Evolutionary conservation across 2,797 vertebrate species (phyloP).

Genomic region (Sebastes baramenuke): DNA sequence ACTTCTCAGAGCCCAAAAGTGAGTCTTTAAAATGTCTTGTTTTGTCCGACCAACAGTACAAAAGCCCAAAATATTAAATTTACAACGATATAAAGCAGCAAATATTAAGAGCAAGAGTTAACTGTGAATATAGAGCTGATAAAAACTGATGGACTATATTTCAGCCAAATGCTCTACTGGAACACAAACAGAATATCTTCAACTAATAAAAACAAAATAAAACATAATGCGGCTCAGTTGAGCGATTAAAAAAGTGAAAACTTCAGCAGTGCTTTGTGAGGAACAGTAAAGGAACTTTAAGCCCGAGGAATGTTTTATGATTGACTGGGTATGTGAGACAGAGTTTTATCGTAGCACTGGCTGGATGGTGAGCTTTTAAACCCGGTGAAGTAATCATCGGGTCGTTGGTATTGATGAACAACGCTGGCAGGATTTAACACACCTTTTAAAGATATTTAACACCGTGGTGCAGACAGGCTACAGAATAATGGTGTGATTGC

Average conservation of each 20-base stretch:
- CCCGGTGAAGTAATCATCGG: constrained; percentile 32
- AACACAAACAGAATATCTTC: background rate
- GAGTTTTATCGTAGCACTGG: background rate
- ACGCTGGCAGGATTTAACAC: constrained; percentile 29
- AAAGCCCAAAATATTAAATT: background rate
- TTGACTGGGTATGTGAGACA: background rate
- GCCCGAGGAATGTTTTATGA: constrained; percentile 7
- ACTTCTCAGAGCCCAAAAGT: background rate
- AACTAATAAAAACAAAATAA: constrained; percentile 4
- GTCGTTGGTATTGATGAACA: constrained; percentile 15
- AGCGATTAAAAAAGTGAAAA: constrained; percentile 7
- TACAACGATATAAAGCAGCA: background rate
- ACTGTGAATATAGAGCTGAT: background rate
- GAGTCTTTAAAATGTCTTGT: background rate
- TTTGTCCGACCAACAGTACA: background rate
- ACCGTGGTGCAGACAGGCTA: constrained; percentile 2
- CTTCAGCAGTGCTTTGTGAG: background rate
- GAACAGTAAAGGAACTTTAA: background rate
- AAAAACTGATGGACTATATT: background rate
- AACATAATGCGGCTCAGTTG: background rate
- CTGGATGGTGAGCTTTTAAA: constrained; percentile 1
- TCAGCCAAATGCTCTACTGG: background rate
- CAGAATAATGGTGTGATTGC: constrained; percentile 9
- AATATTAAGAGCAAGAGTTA: background rate
- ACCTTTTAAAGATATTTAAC: constrained; percentile 36